Conservation (phyloP, 2,797 vertebrate genomes). For the Lates japonicus region DNA sequence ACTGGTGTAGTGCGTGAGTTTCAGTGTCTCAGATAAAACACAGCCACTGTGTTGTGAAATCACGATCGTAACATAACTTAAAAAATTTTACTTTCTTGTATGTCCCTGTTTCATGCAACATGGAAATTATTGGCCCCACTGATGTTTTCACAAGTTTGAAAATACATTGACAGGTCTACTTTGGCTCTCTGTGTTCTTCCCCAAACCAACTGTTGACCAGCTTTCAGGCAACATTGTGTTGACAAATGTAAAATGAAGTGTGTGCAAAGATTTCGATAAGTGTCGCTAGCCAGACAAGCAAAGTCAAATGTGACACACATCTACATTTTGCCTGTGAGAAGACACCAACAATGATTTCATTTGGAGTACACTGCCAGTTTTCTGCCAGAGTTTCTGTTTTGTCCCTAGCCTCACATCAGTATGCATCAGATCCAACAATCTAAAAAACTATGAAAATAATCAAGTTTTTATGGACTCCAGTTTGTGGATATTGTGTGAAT, state of each 20-base stretch:
- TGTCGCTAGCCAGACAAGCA: conserved; percentile 5
- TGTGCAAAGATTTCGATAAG: conserved; percentile 3
- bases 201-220: neutral
- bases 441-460: conserved; percentile 30
- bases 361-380: neutral
- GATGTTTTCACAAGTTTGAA: too few relatives aligned
- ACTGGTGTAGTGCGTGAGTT: too few relatives aligned
- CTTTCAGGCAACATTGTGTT: neutral
- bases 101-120: too few relatives aligned
- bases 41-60: too few relatives aligned
- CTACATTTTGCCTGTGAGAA: neutral
- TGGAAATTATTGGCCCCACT: too few relatives aligned
- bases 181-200: neutral
- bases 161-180: neutral
- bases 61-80: too few relatives aligned
- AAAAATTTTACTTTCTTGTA: too few relatives aligned
- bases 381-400: neutral
- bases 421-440: conserved; percentile 21
- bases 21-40: too few relatives aligned
- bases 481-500: conserved; percentile 32
- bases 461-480: conserved; percentile 7
- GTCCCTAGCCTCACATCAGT: neutral
- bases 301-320: neutral
- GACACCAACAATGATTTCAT: conserved; percentile 1
- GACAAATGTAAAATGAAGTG: conserved; percentile 18